Percentiles rank a stretch among this genome's conserved stretches.
Evolutionary conservation across 1,140 invertebrate species (phyloP).

Genomic region (Heliconius hermathena): DNA sequence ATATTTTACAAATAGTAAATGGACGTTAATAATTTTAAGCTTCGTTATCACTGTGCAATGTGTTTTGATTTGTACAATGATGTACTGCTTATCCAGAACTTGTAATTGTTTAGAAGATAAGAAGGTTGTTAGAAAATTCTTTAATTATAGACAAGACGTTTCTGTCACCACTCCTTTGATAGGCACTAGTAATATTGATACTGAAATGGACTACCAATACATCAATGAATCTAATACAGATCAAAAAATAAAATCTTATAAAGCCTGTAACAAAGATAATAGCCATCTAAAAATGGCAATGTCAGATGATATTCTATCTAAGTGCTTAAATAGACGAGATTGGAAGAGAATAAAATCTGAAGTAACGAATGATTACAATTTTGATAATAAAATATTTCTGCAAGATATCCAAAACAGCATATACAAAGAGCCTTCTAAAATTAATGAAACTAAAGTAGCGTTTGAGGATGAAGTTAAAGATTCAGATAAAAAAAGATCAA

Average conservation of each 20-base stretch:
- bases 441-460: constrained; percentile 48
- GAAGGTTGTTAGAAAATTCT: constrained; percentile 54
- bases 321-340: constrained; percentile 66
- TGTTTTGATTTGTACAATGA: constrained; percentile 56
- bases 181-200: constrained; percentile 62
- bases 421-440: constrained; percentile 16
- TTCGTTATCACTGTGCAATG: constrained; percentile 58
- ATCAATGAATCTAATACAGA: constrained; percentile 60
- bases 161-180: constrained; percentile 70
- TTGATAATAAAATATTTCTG: constrained; percentile 7
- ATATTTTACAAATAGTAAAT: constrained; percentile 49
- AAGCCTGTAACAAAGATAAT: constrained; percentile 62
- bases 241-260: constrained; percentile 66
- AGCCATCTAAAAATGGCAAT: constrained; percentile 55
- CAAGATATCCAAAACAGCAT: constrained; percentile 17
- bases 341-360: constrained; percentile 53
- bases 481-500: constrained; percentile 28
- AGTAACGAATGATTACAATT: constrained; percentile 21
- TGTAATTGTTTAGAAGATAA: constrained; percentile 54
- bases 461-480: constrained; percentile 52
- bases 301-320: constrained; percentile 72
- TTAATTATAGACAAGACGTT: constrained; percentile 63
- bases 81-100: constrained; percentile 53
- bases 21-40: constrained; percentile 46
- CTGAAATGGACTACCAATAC: constrained; percentile 60